phyloP scores from a whole-genome alignment of 2,113 vertebrate species.

The Salvator merianae region DNA sequence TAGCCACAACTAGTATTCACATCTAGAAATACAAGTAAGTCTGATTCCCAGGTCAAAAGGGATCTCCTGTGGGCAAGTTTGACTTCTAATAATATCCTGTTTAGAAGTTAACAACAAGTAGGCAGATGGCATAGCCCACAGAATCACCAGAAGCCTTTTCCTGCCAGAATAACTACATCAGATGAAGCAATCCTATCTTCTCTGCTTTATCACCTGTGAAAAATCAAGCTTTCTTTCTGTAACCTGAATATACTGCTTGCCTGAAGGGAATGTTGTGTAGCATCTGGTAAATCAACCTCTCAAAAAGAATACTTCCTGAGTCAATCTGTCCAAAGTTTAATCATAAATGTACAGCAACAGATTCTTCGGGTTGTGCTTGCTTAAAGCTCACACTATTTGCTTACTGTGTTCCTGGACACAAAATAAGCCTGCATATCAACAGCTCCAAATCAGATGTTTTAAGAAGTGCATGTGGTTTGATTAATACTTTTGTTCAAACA shows the following conservation, averaged over 20 bases:
- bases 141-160: neutral
- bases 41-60: neutral
- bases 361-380: no score
- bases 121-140: neutral
- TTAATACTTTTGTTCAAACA: neutral
- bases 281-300: slow-evolving; percentile 54
- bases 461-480: no score
- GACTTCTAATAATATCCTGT: neutral
- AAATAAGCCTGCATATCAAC: neutral
- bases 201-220: slow-evolving; percentile 52
- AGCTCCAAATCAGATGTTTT: no score
- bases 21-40: neutral
- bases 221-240: slow-evolving; percentile 55
- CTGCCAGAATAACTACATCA: slow-evolving; percentile 21
- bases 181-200: slow-evolving; percentile 40
- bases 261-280: slow-evolving; percentile 56
- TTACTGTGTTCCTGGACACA: neutral
- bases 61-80: neutral
- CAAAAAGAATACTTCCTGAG: slow-evolving; percentile 48
- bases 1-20: neutral
- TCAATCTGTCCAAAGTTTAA: slow-evolving; percentile 50
- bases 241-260: slow-evolving; percentile 13
- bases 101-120: neutral
- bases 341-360: slow-evolving; percentile 14
- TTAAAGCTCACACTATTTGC: no score